These are phyloP conservation scores for Rhinolophus sinicus DNA, from an alignment of 2,113 vertebrate species.

Conservation along the genomic window DNA sequence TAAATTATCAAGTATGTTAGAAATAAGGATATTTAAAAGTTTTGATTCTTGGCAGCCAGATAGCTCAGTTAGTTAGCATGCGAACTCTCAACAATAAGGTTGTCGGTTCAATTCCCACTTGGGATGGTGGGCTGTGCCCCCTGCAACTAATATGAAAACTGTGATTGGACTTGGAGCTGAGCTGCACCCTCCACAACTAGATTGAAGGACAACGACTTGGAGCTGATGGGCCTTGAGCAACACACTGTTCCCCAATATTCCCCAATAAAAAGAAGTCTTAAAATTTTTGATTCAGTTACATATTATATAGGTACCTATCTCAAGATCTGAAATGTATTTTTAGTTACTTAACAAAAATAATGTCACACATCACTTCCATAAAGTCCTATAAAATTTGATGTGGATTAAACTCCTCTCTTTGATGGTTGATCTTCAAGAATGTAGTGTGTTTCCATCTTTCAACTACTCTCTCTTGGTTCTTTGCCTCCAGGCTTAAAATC, in stretches of 20 bases:
- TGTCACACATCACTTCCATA: neutral
- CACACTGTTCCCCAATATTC: too few relatives aligned
- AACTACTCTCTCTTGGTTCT: neutral
- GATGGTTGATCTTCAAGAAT: neutral
- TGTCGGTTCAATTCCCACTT: too few relatives aligned
- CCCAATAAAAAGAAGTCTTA: too few relatives aligned
- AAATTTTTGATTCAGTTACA: neutral
- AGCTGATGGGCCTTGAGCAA: too few relatives aligned
- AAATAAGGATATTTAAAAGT: neutral
- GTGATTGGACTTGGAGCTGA: too few relatives aligned
- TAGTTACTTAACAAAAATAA: neutral
- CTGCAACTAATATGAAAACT: too few relatives aligned
- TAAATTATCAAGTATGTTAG: neutral
- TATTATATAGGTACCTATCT: neutral
- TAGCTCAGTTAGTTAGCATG: too few relatives aligned
- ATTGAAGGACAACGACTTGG: too few relatives aligned
- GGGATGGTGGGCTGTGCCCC: too few relatives aligned
- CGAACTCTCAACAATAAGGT: too few relatives aligned
- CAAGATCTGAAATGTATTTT: neutral
- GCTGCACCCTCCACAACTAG: too few relatives aligned
- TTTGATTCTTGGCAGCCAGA: too few relatives aligned
- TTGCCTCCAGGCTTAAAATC: slow-evolving; percentile 7
- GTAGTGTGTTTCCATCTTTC: neutral
- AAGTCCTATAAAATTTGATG: neutral
- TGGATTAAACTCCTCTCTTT: neutral